These are phyloP conservation scores for Seira musarum DNA, from an alignment of 2,888 invertebrate genomes.

Conservation along the genomic window DNA sequence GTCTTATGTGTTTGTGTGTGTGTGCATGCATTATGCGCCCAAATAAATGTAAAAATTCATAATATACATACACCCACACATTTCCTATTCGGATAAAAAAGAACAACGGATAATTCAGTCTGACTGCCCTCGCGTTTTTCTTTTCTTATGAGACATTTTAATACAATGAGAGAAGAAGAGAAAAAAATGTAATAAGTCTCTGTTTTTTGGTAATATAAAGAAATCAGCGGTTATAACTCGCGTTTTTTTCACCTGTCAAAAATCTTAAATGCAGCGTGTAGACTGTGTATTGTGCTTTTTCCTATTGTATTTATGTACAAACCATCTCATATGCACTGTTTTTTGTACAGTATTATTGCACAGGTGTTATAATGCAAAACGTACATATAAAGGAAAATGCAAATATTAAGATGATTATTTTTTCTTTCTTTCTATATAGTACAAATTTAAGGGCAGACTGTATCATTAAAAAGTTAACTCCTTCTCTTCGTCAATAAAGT, in stretches of 20 bases:
- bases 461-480: conserved; percentile 41
- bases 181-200: conserved; percentile 1
- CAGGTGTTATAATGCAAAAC: neutral
- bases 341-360: conserved; percentile 20
- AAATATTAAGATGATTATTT: conserved; percentile 17
- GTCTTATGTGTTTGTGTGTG: neutral
- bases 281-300: no score
- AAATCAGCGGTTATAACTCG: neutral
- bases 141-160: conserved; percentile 22
- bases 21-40: no score
- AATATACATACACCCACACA: conserved; percentile 53
- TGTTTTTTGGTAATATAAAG: conserved; percentile 8
- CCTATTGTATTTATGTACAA: no score
- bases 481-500: conserved; percentile 31
- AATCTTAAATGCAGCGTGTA: conserved; percentile 39
- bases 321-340: conserved; percentile 14
- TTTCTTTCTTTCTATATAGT: neutral
- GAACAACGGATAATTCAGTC: conserved; percentile 30
- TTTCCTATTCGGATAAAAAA: conserved; percentile 54
- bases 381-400: conserved; percentile 1
- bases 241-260: conserved; percentile 42
- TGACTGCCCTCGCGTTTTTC: conserved; percentile 42
- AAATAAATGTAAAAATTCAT: neutral
- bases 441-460: conserved; percentile 20
- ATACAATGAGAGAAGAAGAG: conserved; percentile 5